Conservation (phyloP, 2,113 vertebrate genomes). For the Physeter macrocephalus region DNA sequence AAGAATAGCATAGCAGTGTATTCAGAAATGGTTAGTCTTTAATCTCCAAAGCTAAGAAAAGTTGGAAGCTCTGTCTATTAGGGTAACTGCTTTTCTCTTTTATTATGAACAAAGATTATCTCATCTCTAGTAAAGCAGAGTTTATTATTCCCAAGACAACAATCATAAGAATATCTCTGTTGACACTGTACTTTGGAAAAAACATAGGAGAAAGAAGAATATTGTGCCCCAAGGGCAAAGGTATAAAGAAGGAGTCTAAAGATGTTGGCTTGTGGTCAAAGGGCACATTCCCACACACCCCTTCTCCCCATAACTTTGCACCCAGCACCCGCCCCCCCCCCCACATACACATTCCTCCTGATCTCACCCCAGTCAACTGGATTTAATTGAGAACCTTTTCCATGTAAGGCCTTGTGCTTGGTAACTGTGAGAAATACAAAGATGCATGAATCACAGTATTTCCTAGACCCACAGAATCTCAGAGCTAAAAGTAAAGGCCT, state of each 20-base stretch:
- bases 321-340: background rate
- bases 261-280: background rate
- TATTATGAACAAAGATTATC: background rate
- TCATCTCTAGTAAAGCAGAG: background rate
- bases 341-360: background rate
- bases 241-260: background rate
- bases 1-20: background rate
- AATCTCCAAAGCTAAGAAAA: background rate
- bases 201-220: background rate
- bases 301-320: background rate
- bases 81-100: background rate
- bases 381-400: background rate
- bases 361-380: background rate
- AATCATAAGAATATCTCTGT: background rate
- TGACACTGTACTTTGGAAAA: background rate
- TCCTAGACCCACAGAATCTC: background rate
- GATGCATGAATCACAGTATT: background rate
- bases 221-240: background rate
- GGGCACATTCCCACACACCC: background rate
- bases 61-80: background rate
- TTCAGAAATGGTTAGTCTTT: background rate
- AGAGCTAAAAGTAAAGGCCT: background rate
- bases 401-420: background rate
- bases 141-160: slow-evolving; percentile 1
- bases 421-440: background rate